These are phyloP conservation scores for Eledone cirrhosa DNA, from an alignment of 2,888 invertebrate genomes.

Conservation along the genomic window DNA sequence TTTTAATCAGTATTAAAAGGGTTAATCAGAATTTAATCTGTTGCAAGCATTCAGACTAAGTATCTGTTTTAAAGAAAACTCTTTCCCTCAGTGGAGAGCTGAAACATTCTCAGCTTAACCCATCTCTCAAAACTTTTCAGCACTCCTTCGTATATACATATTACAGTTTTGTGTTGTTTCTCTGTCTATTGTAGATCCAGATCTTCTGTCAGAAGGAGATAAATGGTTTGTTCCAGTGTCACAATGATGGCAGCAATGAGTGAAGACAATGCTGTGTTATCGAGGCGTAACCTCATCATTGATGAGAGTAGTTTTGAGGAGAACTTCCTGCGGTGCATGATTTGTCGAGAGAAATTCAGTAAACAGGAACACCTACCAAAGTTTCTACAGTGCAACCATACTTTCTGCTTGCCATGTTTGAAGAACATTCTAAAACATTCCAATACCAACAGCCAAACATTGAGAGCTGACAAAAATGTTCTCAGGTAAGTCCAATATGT, in stretches of 20 bases:
- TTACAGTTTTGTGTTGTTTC: no score
- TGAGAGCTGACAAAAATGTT: neutral
- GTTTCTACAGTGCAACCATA: conserved; percentile 60
- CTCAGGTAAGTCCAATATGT: conserved; percentile 14
- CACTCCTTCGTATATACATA: no score
- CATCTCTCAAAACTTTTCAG: no score
- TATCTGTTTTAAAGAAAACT: no score
- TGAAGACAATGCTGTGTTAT: conserved; percentile 14
- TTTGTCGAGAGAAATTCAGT: conserved; percentile 56
- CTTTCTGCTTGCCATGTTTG: conserved; percentile 57
- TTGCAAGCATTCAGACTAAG: no score
- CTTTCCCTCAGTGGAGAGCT: no score
- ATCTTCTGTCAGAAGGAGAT: no score
- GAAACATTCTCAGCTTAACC: no score
- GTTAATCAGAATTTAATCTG: no score
- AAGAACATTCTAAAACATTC: neutral
- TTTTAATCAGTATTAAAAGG: no score
- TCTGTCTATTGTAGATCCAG: no score
- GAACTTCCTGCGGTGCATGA: conserved; percentile 57
- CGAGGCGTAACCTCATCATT: conserved; percentile 53
- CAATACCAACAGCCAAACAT: neutral
- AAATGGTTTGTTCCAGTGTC: no score
- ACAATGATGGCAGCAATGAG: conserved; percentile 2
- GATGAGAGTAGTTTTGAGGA: conserved; percentile 60
- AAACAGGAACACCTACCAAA: conserved; percentile 51